Percentiles rank a stretch among this genome's conserved stretches.
These are phyloP conservation scores for Xestia sexstrigata DNA, from an alignment of 2,888 invertebrate genomes.

Conservation along the genomic window DNA sequence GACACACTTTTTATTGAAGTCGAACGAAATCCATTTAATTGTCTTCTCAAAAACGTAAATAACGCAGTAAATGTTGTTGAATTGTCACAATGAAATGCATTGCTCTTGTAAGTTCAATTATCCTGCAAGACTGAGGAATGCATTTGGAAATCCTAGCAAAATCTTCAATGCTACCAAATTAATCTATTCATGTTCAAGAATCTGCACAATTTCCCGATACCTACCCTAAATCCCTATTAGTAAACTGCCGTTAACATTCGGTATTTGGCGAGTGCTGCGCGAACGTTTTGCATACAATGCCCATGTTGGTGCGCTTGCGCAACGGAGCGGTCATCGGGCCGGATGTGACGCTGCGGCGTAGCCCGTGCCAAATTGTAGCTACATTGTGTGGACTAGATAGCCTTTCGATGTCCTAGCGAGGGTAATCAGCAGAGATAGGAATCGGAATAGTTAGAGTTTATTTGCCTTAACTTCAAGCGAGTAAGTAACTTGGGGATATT, in stretches of 20 bases:
- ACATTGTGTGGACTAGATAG: slow-evolving; percentile 77
- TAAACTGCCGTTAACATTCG: slow-evolving; percentile 77
- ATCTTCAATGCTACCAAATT: not conserved
- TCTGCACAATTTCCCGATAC: slow-evolving; percentile 27
- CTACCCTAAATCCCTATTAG: slow-evolving; percentile 60
- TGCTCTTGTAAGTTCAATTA: not conserved
- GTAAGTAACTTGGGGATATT: not conserved
- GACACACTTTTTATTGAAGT: not conserved
- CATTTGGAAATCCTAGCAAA: not conserved
- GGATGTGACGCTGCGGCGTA: slow-evolving; percentile 84
- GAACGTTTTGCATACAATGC: slow-evolving; percentile 89
- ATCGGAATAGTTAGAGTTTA: not conserved
- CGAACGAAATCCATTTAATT: not conserved
- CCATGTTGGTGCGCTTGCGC: slow-evolving; percentile 86
- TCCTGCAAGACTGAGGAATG: not conserved
- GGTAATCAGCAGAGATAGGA: slow-evolving; percentile 33
- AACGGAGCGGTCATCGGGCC: slow-evolving; percentile 83
- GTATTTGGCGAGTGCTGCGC: slow-evolving; percentile 82
- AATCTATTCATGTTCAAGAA: slow-evolving; percentile 3
- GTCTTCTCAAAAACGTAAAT: not conserved
- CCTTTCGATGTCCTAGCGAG: slow-evolving; percentile 53
- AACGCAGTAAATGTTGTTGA: not conserved
- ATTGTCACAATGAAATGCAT: not conserved
- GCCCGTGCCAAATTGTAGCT: slow-evolving; percentile 79
- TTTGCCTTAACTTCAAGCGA: not conserved